Conservation (phyloP, 2,113 vertebrate genomes). For the Heterocephalus glaber region DNA sequence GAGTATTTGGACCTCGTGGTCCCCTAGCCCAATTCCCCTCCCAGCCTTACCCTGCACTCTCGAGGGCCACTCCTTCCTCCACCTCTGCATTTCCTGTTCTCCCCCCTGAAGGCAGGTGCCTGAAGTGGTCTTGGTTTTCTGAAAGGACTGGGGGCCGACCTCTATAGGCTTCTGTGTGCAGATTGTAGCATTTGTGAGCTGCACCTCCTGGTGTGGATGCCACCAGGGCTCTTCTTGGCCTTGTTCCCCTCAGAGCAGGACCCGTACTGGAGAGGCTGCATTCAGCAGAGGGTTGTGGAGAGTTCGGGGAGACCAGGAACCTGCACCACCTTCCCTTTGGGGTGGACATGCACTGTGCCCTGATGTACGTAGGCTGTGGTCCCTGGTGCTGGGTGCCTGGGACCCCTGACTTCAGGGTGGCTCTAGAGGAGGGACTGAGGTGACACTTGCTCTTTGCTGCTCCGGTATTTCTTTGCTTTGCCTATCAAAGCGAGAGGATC, state of each 20-base stretch:
- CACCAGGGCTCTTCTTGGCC: neutral
- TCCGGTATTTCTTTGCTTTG: neutral
- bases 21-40: neutral
- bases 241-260: neutral
- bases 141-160: neutral
- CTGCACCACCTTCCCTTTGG: rapidly evolving
- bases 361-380: rapidly evolving
- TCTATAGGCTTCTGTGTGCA: no score
- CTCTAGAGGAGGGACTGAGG: neutral
- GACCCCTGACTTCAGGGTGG: neutral
- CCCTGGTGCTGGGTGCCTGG: rapidly evolving
- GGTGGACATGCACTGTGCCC: rapidly evolving
- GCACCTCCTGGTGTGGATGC: neutral
- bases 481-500: neutral
- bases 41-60: neutral
- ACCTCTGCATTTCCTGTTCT: neutral
- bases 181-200: neutral
- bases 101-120: neutral
- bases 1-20: rapidly evolving
- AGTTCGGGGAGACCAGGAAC: neutral
- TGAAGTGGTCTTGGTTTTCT: neutral
- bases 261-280: neutral
- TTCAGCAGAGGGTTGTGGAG: neutral
- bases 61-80: neutral
- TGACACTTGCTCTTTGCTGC: neutral